phyloP scores from a whole-genome alignment of 2,888 invertebrate species.

The Cremastinae sp. region DNA sequence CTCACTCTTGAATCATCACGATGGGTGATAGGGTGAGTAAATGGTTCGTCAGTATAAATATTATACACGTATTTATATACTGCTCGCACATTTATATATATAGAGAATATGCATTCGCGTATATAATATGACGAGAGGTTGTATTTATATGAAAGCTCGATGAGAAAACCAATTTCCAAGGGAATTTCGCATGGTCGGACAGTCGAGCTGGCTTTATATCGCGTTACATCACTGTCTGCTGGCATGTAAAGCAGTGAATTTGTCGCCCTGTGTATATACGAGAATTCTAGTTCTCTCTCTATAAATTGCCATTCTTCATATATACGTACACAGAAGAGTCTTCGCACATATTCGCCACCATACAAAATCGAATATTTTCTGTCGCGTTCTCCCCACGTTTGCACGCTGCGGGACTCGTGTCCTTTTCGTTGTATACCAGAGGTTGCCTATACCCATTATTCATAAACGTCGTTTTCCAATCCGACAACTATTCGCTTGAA shows the following conservation, averaged over 20 bases:
- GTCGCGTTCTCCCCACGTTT: not conserved
- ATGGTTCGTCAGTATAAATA: conserved; percentile 32
- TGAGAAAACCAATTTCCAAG: conserved; percentile 51
- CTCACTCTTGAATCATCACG: conserved; percentile 21
- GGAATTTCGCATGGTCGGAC: conserved; percentile 39
- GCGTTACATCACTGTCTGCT: conserved; percentile 51
- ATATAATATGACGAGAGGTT: not conserved
- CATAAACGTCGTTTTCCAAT: conserved; percentile 57
- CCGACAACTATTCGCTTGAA: conserved; percentile 26
- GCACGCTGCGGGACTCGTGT: not conserved
- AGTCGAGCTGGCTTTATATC: conserved; percentile 42
- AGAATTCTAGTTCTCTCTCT: conserved; percentile 26
- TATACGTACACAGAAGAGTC: too few species aligned
- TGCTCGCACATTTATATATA: too few species aligned
- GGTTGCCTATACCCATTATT: conserved; percentile 58
- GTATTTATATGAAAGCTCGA: conserved; percentile 33
- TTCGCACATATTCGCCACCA: not conserved
- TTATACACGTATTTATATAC: too few species aligned
- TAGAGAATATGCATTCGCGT: not conserved
- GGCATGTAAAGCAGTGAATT: conserved; percentile 56
- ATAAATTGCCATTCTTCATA: conserved; percentile 32
- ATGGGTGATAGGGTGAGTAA: conserved; percentile 2
- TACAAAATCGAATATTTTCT: not conserved
- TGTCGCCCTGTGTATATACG: conserved; percentile 49
- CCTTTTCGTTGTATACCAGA: conserved; percentile 48